Conservation (phyloP, 2,888 invertebrate genomes). For the Drosophila putrida region DNA sequence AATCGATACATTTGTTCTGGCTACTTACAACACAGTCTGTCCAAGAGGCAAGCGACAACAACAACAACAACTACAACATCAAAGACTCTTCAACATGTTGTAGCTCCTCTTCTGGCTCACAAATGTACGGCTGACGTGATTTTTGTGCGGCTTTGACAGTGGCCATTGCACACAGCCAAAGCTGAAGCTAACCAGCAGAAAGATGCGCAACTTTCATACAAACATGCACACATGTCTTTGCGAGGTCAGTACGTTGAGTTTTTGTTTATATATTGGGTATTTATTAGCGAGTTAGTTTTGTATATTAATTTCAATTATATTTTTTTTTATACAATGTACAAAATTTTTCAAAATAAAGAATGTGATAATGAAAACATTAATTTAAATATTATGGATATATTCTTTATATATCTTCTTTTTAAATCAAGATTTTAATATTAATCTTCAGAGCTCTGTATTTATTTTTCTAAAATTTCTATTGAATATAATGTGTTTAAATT, state of each 20-base stretch:
- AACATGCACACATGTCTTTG: not conserved
- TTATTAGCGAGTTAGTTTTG: not conserved
- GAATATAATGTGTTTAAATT: no score
- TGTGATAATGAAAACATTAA: no score
- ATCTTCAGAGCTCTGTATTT: no score
- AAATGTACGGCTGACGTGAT: constrained; percentile 71
- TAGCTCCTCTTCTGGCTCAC: constrained; percentile 57
- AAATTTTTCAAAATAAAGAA: no score
- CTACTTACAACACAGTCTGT: constrained; percentile 62
- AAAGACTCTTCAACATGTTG: constrained; percentile 43
- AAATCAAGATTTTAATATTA: no score
- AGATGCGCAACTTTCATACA: constrained; percentile 14
- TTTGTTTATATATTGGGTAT: not conserved
- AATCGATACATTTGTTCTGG: constrained; percentile 78
- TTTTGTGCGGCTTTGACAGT: constrained; percentile 72
- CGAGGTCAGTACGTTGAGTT: constrained; percentile 14
- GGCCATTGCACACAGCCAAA: constrained; percentile 69
- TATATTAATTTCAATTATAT: not conserved
- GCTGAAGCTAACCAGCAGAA: constrained; percentile 39
- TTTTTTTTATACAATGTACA: no score
- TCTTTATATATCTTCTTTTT: no score
- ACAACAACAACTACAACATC: constrained; percentile 26
- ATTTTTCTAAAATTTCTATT: no score
- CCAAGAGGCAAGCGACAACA: constrained; percentile 31
- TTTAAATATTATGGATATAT: no score